Conservation (phyloP, 2,888 invertebrate genomes). For the Sinhomidia bicolor region DNA sequence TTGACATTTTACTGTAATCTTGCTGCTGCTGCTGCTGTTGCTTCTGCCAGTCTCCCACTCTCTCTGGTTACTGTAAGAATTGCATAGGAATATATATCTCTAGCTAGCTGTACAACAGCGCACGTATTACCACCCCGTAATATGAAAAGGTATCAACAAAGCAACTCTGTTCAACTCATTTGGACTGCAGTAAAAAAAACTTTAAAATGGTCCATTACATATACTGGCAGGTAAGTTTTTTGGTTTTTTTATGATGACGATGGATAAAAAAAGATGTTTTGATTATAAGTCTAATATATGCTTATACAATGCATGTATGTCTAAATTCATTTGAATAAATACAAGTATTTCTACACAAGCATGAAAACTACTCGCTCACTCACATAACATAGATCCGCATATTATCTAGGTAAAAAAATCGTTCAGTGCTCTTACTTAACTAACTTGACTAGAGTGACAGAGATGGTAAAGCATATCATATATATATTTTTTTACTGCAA, state of each 20-base stretch:
- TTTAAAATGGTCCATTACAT: neutral
- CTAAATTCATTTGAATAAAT: slow-evolving; percentile 38
- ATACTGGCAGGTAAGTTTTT: neutral
- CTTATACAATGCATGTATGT: neutral
- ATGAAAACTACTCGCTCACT: neutral
- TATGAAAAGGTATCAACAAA: slow-evolving; percentile 8
- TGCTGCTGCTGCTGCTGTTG: slow-evolving; percentile 2
- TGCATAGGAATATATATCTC: no score
- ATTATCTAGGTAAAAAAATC: slow-evolving; percentile 42
- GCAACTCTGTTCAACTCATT: neutral
- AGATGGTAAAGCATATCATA: slow-evolving; percentile 30
- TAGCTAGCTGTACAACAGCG: neutral
- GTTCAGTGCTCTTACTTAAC: slow-evolving; percentile 21
- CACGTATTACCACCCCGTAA: neutral
- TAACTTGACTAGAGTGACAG: neutral
- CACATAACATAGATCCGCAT: slow-evolving; percentile 7
- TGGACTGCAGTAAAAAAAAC: neutral
- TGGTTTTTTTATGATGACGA: neutral
- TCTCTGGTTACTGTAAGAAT: slow-evolving; percentile 34
- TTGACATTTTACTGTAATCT: slow-evolving; percentile 36
- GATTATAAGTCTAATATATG: neutral
- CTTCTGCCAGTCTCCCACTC: neutral
- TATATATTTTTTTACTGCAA: no score
- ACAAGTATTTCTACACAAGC: neutral
- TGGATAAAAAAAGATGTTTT: neutral